These are phyloP conservation scores for Cotesia chilonis DNA, from an alignment of 1,140 invertebrate species.

Conservation along the genomic window DNA sequence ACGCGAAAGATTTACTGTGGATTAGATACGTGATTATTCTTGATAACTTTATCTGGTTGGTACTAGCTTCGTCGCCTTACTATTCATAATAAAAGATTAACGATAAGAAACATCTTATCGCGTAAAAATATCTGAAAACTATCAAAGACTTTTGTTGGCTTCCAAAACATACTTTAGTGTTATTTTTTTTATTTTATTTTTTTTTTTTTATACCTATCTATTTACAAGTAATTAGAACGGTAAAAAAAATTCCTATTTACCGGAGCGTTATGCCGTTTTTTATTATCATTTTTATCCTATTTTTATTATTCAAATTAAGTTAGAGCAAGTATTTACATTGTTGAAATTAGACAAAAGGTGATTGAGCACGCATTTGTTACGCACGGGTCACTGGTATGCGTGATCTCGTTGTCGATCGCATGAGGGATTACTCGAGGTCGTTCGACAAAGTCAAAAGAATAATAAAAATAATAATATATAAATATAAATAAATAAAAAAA, in stretches of 20 bases:
- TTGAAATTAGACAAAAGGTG: slow-evolving; percentile 12
- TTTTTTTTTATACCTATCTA: neutral
- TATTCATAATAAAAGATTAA: neutral
- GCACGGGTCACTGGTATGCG: slow-evolving; percentile 3
- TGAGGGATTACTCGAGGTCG: neutral
- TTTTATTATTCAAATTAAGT: neutral
- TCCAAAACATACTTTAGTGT: neutral
- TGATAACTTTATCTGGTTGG: no score
- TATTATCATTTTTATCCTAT: no score
- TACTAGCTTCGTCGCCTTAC: neutral
- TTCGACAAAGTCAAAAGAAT: slow-evolving; percentile 7
- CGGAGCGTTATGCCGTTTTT: no score
- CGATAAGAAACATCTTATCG: neutral
- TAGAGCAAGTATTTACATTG: slow-evolving; percentile 9
- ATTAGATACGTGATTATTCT: no score
- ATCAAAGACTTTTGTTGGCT: slow-evolving; percentile 10
- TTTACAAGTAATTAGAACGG: neutral
- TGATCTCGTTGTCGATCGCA: slow-evolving; percentile 11
- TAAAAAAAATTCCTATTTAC: neutral
- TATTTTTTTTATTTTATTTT: no score
- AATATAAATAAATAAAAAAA: neutral
- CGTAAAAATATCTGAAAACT: neutral
- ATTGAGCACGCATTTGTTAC: slow-evolving; percentile 7
- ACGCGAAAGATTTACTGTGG: neutral
- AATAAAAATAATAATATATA: neutral